These are phyloP conservation scores for Pachycephus smyrnensis DNA, from an alignment of 2,888 invertebrate genomes.

Conservation along the genomic window DNA sequence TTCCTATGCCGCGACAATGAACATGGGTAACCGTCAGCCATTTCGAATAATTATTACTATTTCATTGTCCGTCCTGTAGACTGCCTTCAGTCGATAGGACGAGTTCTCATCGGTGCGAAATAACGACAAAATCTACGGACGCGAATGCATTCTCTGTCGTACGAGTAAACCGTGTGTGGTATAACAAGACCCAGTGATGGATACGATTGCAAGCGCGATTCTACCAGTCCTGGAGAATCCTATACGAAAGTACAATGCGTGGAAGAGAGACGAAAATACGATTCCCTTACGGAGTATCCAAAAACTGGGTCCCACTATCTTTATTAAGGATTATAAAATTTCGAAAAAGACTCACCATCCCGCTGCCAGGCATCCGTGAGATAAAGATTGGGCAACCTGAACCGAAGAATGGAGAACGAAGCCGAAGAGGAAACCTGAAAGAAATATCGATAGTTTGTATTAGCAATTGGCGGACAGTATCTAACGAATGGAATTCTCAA, in stretches of 20 bases:
- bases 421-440: neutral
- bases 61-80: too few relatives aligned
- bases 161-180: too few relatives aligned
- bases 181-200: neutral
- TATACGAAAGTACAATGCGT: neutral
- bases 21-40: too few relatives aligned
- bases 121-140: too few relatives aligned
- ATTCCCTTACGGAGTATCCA: neutral
- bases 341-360: neutral
- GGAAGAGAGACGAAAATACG: neutral
- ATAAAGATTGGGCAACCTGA: neutral
- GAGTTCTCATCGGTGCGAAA: too few relatives aligned
- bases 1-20: too few relatives aligned
- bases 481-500: neutral
- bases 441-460: neutral
- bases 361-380: neutral
- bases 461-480: neutral
- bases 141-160: too few relatives aligned
- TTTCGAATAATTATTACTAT: too few relatives aligned
- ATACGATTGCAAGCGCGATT: too few relatives aligned
- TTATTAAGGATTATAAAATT: neutral
- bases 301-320: neutral
- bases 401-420: neutral
- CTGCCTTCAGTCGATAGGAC: too few relatives aligned
- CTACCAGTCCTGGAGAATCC: neutral